Conservation (phyloP, 2,888 invertebrate genomes). For the Ormyrus thymus region DNA sequence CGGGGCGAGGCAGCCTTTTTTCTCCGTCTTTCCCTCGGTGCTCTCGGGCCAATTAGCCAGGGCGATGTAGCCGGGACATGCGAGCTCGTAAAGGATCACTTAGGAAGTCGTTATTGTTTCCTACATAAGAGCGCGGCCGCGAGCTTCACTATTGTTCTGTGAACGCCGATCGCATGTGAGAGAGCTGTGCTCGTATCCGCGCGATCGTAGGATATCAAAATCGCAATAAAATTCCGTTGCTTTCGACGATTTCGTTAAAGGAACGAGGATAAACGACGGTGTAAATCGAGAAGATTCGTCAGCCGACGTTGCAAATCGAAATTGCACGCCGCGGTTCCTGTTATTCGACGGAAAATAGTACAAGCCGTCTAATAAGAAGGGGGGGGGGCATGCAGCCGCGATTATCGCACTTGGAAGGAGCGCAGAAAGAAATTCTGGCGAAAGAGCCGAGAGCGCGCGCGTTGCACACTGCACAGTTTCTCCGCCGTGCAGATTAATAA, state of each 20-base stretch:
- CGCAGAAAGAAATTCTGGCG: background rate
- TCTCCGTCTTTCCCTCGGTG: slow-evolving; percentile 5
- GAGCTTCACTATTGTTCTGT: slow-evolving; percentile 57
- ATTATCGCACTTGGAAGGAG: background rate
- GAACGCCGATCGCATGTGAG: slow-evolving; percentile 58
- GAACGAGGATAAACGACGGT: no score
- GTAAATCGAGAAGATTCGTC: no score
- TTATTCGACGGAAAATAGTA: no score
- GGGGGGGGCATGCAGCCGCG: background rate
- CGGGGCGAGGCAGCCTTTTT: slow-evolving; percentile 22
- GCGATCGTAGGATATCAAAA: no score
- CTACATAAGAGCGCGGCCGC: slow-evolving; percentile 17
- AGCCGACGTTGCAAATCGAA: no score
- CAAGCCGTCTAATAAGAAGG: background rate
- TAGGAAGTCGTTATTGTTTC: slow-evolving; percentile 57
- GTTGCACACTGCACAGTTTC: background rate
- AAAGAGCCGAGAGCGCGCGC: slow-evolving; percentile 3
- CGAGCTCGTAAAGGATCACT: slow-evolving; percentile 56
- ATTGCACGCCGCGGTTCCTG: no score
- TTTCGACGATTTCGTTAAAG: no score
- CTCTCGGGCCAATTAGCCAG: slow-evolving; percentile 28
- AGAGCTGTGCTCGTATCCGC: background rate
- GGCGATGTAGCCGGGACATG: slow-evolving; percentile 53
- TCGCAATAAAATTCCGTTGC: no score
- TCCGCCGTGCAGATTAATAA: slow-evolving; percentile 27